Percentiles rank a stretch among this genome's conserved stretches.
These are phyloP conservation scores for Bolborhynchus lineola DNA, from an alignment of 2,113 vertebrate genomes.

Conservation along the genomic window DNA sequence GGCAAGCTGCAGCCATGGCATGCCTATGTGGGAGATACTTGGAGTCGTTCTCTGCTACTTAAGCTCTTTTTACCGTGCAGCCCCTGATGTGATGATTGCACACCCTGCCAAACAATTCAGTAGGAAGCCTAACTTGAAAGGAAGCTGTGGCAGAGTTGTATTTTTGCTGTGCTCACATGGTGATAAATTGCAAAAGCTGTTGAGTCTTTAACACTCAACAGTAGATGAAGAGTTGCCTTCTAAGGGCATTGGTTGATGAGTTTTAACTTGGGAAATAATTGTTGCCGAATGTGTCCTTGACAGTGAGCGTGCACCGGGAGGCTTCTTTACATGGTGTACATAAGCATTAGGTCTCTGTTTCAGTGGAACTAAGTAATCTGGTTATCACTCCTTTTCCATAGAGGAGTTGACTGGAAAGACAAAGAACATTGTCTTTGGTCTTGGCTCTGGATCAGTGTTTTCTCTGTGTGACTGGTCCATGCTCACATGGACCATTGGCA, in stretches of 20 bases:
- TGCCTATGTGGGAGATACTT: neutral
- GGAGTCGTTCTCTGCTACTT: neutral
- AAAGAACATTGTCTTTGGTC: neutral
- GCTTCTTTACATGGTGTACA: neutral
- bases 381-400: neutral
- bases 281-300: constrained; percentile 3
- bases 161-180: constrained; percentile 9
- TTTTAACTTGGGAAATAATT: constrained; percentile 31
- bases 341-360: neutral
- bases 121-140: constrained; percentile 36
- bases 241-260: constrained; percentile 38
- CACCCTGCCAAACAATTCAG: neutral
- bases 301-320: neutral
- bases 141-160: neutral
- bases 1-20: neutral
- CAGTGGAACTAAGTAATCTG: neutral
- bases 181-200: constrained; percentile 40
- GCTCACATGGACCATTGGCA: fast-evolving
- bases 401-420: neutral
- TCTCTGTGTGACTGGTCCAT: fast-evolving
- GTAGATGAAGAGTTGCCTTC: constrained; percentile 34
- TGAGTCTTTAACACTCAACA: neutral
- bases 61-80: neutral
- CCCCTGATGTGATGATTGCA: neutral
- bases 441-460: neutral